Percentiles rank a stretch among this genome's conserved stretches.
Conservation (phyloP, 2,113 vertebrate genomes). For the Echinops telfairi region DNA sequence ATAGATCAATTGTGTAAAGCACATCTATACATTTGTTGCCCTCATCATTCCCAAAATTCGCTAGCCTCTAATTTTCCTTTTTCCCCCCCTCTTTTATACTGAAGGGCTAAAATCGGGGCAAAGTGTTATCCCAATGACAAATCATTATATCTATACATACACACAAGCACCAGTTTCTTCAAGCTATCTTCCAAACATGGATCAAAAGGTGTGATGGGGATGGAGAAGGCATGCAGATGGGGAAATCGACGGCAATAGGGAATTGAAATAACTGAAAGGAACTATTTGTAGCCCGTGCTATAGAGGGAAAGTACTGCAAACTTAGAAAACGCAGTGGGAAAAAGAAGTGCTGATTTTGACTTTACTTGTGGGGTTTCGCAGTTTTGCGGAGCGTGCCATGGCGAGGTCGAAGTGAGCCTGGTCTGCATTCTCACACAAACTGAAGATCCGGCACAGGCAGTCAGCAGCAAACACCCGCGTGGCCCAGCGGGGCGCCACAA, state of each 20-base stretch:
- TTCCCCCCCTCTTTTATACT: conserved; percentile 18
- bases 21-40: too few species aligned
- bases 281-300: neutral
- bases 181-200: conserved; percentile 22
- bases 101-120: conserved; percentile 37
- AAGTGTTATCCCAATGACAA: neutral
- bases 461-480: conserved; percentile 98
- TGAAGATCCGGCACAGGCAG: conserved; percentile 96
- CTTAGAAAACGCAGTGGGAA: neutral
- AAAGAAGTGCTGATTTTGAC: conserved; percentile 50
- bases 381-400: conserved; percentile 91
- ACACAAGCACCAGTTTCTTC: neutral
- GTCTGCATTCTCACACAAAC: conserved; percentile 95
- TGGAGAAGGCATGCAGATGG: neutral
- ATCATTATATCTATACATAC: neutral
- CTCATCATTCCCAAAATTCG: too few species aligned
- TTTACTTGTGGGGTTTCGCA: conserved; percentile 96
- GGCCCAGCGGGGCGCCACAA: conserved; percentile 98
- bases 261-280: neutral
- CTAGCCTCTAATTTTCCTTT: too few species aligned
- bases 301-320: conserved; percentile 20
- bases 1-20: too few species aligned
- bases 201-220: neutral
- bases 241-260: conserved; percentile 16
- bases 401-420: conserved; percentile 96